These are phyloP conservation scores for Gymnodraco acuticeps DNA, from an alignment of 2,797 vertebrate species.

Conservation along the genomic window DNA sequence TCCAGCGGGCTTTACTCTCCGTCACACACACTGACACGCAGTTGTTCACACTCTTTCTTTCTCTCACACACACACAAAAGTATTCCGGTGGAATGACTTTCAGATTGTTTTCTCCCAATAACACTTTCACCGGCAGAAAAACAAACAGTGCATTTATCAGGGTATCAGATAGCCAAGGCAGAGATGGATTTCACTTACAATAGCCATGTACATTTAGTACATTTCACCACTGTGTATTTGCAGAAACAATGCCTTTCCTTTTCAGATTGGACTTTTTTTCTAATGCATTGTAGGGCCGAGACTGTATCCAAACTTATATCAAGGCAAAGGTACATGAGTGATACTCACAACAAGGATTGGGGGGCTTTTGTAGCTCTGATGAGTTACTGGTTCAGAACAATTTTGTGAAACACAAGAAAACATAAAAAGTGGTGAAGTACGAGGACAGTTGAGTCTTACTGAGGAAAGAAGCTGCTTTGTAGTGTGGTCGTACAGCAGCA, in stretches of 20 bases:
- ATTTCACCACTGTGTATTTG: slow-evolving; percentile 54
- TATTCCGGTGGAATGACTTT: slow-evolving; percentile 71
- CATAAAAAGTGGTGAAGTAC: too few relatives aligned
- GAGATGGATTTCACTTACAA: slow-evolving; percentile 64
- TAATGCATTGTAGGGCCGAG: slow-evolving; percentile 5
- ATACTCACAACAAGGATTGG: slow-evolving; percentile 1
- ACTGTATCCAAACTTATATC: slow-evolving; percentile 14
- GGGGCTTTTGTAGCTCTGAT: slow-evolving; percentile 17
- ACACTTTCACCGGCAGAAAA: slow-evolving; percentile 55
- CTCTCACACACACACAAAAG: slow-evolving; percentile 16
- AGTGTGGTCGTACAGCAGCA: too few relatives aligned
- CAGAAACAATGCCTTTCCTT: slow-evolving; percentile 30
- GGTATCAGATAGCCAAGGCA: slow-evolving; percentile 58
- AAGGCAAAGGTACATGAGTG: slow-evolving; percentile 9
- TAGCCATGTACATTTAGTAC: slow-evolving; percentile 42
- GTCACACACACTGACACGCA: not conserved
- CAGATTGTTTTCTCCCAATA: slow-evolving; percentile 66
- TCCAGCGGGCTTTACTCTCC: slow-evolving; percentile 55
- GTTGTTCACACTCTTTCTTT: not conserved
- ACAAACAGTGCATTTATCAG: slow-evolving; percentile 67
- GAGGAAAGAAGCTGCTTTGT: too few relatives aligned
- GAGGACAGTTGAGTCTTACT: too few relatives aligned
- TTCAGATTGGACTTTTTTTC: slow-evolving; percentile 2
- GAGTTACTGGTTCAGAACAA: not conserved
- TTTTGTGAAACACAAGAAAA: slow-evolving; percentile 17